Percentiles rank a stretch among this genome's conserved stretches.
phyloP scores from a whole-genome alignment of 2,797 vertebrate species.

The Capromys pilorides region DNA sequence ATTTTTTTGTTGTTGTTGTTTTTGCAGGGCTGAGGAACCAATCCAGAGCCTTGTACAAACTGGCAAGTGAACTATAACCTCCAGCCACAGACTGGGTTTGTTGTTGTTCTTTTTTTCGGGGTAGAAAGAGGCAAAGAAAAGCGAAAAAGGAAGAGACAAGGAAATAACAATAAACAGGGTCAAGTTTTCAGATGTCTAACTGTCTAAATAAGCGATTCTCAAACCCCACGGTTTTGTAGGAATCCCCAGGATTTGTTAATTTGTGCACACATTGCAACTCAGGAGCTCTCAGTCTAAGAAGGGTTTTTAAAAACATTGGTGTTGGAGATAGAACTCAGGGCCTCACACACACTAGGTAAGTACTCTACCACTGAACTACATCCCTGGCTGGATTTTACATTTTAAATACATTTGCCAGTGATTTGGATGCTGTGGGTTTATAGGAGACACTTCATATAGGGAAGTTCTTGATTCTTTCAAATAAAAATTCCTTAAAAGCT shows the following conservation, averaged over 20 bases:
- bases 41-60: not conserved
- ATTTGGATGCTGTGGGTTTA: not conserved
- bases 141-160: not conserved
- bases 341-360: not conserved
- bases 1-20: not conserved
- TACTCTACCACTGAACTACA: not conserved
- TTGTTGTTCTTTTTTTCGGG: not conserved
- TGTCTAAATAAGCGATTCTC: not conserved
- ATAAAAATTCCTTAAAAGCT: constrained; percentile 43
- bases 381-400: not conserved
- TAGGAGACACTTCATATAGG: not conserved
- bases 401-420: not conserved
- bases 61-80: not conserved
- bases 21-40: not conserved
- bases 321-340: not conserved
- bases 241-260: not conserved
- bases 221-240: not conserved
- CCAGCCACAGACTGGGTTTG: not conserved
- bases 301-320: not conserved
- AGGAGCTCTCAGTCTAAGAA: not conserved
- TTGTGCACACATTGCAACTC: not conserved
- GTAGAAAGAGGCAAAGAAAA: not conserved
- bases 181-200: not conserved
- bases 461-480: constrained; percentile 14
- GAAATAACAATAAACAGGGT: not conserved